These are phyloP conservation scores for Thryonomys swinderianus DNA, from an alignment of 2,113 vertebrate genomes.

Conservation along the genomic window DNA sequence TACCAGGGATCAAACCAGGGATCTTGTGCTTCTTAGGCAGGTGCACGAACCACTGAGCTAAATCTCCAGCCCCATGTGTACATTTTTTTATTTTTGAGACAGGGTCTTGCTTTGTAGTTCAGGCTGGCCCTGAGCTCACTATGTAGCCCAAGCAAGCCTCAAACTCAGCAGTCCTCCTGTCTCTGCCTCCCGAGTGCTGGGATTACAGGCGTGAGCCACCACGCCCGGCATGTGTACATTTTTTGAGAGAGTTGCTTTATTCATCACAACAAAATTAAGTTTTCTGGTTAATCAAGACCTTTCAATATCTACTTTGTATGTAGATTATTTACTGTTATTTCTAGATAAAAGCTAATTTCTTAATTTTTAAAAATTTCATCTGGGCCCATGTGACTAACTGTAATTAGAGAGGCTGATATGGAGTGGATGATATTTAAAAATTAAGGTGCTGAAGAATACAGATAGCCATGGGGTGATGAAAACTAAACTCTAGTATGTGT, in stretches of 20 bases:
- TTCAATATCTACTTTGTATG: background rate
- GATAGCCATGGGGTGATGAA: background rate
- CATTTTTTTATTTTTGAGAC: too few species aligned
- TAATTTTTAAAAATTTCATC: constrained; percentile 13
- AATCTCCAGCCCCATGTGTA: too few species aligned
- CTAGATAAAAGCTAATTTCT: background rate
- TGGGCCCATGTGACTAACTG: background rate
- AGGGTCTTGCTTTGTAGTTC: too few species aligned
- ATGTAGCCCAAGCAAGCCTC: too few species aligned
- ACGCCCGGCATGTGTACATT: background rate
- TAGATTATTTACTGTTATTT: background rate
- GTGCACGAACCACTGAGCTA: too few species aligned
- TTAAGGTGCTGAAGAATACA: background rate
- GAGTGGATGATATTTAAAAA: constrained; percentile 19
- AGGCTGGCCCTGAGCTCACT: too few species aligned
- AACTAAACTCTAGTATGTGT: background rate
- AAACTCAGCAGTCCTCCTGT: too few species aligned
- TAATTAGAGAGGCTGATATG: background rate
- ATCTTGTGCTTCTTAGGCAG: too few species aligned
- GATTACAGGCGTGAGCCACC: too few species aligned
- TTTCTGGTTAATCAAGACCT: background rate
- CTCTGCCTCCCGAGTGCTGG: too few species aligned
- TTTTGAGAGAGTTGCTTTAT: background rate
- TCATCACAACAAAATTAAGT: background rate
- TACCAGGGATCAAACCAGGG: too few species aligned